phyloP scores from a whole-genome alignment of 2,113 vertebrate genomes.

The Lampris megalopsis region DNA sequence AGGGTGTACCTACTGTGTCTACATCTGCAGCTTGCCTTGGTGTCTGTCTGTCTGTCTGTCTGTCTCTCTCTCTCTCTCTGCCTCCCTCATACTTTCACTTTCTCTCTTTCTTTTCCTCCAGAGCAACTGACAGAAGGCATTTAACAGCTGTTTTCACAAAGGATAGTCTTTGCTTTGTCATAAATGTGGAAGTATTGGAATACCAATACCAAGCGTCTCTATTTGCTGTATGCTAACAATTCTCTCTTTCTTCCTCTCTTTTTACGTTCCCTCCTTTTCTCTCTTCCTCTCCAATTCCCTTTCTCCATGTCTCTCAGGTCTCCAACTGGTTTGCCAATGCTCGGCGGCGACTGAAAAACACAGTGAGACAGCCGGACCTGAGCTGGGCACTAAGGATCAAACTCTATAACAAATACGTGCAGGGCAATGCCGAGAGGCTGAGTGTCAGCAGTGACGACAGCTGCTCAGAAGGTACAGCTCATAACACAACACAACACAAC shows the following conservation, averaged over 20 bases:
- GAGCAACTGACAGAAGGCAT: constrained; percentile 47
- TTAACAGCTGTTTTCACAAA: constrained; percentile 49
- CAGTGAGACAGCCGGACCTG: constrained; percentile 96
- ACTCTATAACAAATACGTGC: constrained; percentile 98
- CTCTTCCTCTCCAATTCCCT: constrained; percentile 20
- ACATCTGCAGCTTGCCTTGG: constrained; percentile 51
- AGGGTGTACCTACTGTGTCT: no score
- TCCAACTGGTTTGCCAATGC: constrained; percentile 99
- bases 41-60: constrained; percentile 28
- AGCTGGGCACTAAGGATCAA: constrained; percentile 99
- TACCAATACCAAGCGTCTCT: constrained; percentile 55
- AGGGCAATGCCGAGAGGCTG: constrained; percentile 89
- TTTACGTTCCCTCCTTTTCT: constrained; percentile 5
- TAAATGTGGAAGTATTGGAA: constrained; percentile 50
- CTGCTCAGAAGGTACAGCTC: constrained; percentile 91
- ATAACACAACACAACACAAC: no score
- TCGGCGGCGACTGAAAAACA: constrained; percentile 97
- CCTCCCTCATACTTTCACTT: neutral
- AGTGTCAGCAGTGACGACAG: constrained; percentile 98
- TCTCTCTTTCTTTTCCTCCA: constrained; percentile 12
- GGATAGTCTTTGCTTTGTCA: constrained; percentile 51
- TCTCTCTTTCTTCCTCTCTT: neutral
- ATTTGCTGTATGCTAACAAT: constrained; percentile 17
- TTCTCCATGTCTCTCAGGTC: constrained; percentile 81
- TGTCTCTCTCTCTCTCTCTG: constrained; percentile 2